These are phyloP conservation scores for Diplodus puntazzo DNA, from an alignment of 2,797 vertebrate genomes.

Conservation along the genomic window DNA sequence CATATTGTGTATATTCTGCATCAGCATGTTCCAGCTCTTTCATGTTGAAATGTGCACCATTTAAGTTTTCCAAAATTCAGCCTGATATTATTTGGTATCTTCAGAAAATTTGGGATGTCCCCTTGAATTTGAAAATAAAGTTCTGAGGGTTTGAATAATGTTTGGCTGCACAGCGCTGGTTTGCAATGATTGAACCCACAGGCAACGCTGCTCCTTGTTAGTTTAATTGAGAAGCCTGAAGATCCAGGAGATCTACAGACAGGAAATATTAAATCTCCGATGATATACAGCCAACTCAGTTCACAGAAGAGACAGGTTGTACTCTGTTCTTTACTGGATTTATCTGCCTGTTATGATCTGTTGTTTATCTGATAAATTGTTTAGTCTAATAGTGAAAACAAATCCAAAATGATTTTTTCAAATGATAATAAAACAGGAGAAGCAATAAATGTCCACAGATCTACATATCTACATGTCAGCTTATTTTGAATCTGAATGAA, in stretches of 20 bases:
- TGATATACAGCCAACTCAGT: neutral
- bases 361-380: neutral
- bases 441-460: neutral
- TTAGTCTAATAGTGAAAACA: neutral
- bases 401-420: neutral
- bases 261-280: neutral
- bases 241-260: constrained; percentile 4
- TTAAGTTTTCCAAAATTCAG: neutral
- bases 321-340: neutral
- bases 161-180: constrained; percentile 2
- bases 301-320: constrained; percentile 2
- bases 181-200: neutral
- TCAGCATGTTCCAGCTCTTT: neutral
- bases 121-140: neutral
- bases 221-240: neutral
- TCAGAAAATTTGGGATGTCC: neutral
- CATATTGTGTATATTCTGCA: neutral
- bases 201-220: neutral
- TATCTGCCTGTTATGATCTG: neutral
- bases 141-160: neutral
- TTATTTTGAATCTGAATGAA: neutral
- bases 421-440: neutral
- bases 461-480: too few relatives aligned
- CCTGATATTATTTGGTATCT: neutral
- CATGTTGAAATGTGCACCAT: neutral